Percentiles rank a stretch among this genome's conserved stretches.
Evolutionary conservation across 2,888 invertebrate species (phyloP).

Genomic region (Balanococcus diminutus): DNA sequence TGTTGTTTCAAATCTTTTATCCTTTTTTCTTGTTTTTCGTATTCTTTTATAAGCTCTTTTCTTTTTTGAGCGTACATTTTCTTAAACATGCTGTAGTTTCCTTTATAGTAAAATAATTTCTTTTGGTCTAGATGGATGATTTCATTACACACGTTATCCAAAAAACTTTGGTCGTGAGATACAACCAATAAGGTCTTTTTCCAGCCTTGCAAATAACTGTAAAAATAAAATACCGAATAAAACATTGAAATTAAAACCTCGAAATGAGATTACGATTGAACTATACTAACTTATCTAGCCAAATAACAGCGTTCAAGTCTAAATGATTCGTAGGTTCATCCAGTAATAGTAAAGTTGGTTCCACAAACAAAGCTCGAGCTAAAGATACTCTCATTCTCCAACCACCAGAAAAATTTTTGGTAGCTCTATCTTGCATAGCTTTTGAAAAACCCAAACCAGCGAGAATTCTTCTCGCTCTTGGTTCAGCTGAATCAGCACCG

Average conservation of each 20-base stretch:
- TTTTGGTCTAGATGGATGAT: slow-evolving; percentile 95
- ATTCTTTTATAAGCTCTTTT: slow-evolving; percentile 94
- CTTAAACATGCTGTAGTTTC: slow-evolving; percentile 97
- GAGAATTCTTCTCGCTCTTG: slow-evolving; percentile 91
- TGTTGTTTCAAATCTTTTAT: slow-evolving; percentile 94
- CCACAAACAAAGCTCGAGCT: slow-evolving; percentile 70
- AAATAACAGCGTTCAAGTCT: slow-evolving; percentile 95
- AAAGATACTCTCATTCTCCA: slow-evolving; percentile 75
- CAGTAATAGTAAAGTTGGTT: slow-evolving; percentile 70
- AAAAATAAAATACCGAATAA: slow-evolving; percentile 56
- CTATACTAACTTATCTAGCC: slow-evolving; percentile 92
- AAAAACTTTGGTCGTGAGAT: slow-evolving; percentile 99
- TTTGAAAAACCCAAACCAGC: slow-evolving; percentile 93
- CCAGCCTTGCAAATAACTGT: slow-evolving; percentile 93
- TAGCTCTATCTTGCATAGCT: slow-evolving; percentile 77
- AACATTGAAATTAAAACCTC: neutral
- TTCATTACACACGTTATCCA: slow-evolving; percentile 99
- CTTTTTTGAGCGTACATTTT: slow-evolving; percentile 97
- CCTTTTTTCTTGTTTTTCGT: slow-evolving; percentile 96
- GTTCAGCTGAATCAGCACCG: slow-evolving; percentile 97
- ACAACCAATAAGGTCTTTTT: slow-evolving; percentile 98
- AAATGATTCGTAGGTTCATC: slow-evolving; percentile 73
- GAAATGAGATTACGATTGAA: neutral
- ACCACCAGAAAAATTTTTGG: slow-evolving; percentile 71
- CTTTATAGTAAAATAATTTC: slow-evolving; percentile 95